These are phyloP conservation scores for Pachyseris speciosa DNA, from an alignment of 64 coral and sea anemone species.

Conservation along the genomic window DNA sequence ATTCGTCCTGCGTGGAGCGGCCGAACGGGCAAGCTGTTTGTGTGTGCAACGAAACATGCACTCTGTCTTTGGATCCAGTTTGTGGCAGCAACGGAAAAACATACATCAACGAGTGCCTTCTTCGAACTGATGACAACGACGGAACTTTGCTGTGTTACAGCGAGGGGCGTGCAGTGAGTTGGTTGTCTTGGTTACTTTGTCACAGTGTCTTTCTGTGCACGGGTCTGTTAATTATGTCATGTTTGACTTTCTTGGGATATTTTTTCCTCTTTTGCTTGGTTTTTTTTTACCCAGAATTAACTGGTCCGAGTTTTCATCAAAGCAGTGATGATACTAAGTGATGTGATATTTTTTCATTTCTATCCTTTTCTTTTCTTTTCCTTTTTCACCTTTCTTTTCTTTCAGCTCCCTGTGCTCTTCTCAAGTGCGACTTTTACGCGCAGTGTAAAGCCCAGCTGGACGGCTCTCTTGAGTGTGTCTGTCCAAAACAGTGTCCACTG, in stretches of 20 bases:
- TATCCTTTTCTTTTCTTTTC: background rate
- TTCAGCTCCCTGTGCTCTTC: slow-evolving; percentile 85
- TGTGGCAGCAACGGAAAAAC: slow-evolving; percentile 91
- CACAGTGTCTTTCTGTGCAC: background rate
- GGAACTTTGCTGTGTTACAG: slow-evolving; percentile 63
- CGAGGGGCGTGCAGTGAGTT: slow-evolving; percentile 91
- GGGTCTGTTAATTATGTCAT: background rate
- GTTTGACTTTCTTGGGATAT: background rate
- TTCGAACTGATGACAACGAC: slow-evolving; percentile 71
- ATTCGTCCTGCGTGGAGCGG: slow-evolving; percentile 78
- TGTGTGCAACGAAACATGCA: slow-evolving; percentile 70
- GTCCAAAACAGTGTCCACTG: slow-evolving; percentile 81
- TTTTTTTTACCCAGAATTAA: background rate
- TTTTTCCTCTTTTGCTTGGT: no score
- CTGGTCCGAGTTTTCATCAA: background rate
- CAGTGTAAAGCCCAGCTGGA: slow-evolving; percentile 69
- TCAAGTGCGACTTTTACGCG: slow-evolving; percentile 89
- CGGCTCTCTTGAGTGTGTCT: slow-evolving; percentile 83
- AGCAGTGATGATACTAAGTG: background rate
- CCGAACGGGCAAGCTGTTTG: slow-evolving; percentile 84
- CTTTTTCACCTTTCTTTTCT: background rate
- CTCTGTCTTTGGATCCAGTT: slow-evolving; percentile 67
- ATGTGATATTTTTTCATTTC: no score
- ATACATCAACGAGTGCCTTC: slow-evolving; percentile 87
- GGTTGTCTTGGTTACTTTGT: no score